phyloP scores from a whole-genome alignment of 2,888 invertebrate species.

The Autographa gamma region DNA sequence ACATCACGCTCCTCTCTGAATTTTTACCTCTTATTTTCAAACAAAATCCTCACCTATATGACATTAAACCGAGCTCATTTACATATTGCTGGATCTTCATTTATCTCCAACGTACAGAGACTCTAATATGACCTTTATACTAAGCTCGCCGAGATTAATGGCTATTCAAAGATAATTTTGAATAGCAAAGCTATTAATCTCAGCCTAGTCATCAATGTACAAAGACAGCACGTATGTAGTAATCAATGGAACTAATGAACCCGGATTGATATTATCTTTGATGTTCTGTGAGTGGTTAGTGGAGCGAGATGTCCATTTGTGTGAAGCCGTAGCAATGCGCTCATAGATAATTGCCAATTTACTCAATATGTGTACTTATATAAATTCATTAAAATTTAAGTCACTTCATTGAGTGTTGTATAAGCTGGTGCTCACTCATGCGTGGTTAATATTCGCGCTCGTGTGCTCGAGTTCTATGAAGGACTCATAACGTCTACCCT shows the following conservation, averaged over 20 bases:
- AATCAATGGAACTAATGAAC: conserved; percentile 40
- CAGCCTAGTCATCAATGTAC: conserved; percentile 26
- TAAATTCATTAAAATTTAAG: conserved; percentile 26
- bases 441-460: conserved; percentile 18
- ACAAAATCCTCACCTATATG: conserved; percentile 37
- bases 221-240: conserved; percentile 20
- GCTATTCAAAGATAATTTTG: conserved; percentile 40
- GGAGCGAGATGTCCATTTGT: conserved; percentile 40
- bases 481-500: conserved; percentile 10
- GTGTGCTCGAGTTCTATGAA: conserved; percentile 14
- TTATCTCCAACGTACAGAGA: conserved; percentile 49
- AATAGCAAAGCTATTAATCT: conserved; percentile 40
- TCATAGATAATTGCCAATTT: conserved; percentile 43
- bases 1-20: conserved; percentile 25
- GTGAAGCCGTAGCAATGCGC: conserved; percentile 29
- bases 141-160: conserved; percentile 48
- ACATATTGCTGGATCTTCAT: conserved; percentile 54
- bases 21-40: conserved; percentile 29
- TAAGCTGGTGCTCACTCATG: conserved; percentile 15
- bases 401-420: conserved; percentile 29
- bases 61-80: conserved; percentile 48
- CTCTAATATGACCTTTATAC: conserved; percentile 38
- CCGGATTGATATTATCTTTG: conserved; percentile 41
- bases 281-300: conserved; percentile 37
- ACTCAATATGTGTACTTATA: conserved; percentile 24